Conservation (phyloP, 1,140 invertebrate genomes). For the Leptopilina boulardi region DNA sequence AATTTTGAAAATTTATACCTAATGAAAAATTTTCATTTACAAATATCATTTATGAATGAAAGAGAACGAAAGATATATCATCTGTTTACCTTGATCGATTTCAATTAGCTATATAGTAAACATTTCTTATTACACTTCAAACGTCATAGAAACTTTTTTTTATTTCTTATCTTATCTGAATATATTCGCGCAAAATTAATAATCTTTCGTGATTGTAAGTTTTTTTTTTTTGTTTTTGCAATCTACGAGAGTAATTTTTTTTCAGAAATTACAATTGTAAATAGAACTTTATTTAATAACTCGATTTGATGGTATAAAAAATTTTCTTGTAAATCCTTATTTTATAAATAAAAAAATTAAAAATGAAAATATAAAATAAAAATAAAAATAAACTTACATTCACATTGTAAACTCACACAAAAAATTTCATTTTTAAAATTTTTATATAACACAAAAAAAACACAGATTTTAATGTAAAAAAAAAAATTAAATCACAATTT, state of each 20-base stretch:
- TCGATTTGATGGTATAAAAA: too few species aligned
- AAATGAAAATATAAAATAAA: too few species aligned
- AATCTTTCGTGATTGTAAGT: constrained; percentile 1
- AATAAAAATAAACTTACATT: too few species aligned
- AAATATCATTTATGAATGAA: background rate
- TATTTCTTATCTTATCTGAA: constrained; percentile 8
- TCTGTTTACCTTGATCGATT: background rate
- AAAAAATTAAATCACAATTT: too few species aligned
- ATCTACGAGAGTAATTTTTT: background rate
- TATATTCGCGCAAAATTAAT: constrained; percentile 10
- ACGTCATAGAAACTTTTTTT: background rate
- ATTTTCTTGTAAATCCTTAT: too few species aligned
- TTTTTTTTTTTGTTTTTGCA: too few species aligned
- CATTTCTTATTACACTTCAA: background rate
- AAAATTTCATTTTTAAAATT: too few species aligned
- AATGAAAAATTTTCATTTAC: background rate
- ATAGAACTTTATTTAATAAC: background rate
- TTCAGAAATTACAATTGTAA: background rate
- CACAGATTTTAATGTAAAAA: too few species aligned
- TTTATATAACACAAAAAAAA: too few species aligned
- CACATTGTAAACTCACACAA: too few species aligned
- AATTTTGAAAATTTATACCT: background rate
- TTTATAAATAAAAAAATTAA: too few species aligned
- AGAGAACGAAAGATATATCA: background rate
- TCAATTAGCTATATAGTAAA: background rate